phyloP scores from a whole-genome alignment of 2,113 vertebrate species.

The Danionella cerebrum region DNA sequence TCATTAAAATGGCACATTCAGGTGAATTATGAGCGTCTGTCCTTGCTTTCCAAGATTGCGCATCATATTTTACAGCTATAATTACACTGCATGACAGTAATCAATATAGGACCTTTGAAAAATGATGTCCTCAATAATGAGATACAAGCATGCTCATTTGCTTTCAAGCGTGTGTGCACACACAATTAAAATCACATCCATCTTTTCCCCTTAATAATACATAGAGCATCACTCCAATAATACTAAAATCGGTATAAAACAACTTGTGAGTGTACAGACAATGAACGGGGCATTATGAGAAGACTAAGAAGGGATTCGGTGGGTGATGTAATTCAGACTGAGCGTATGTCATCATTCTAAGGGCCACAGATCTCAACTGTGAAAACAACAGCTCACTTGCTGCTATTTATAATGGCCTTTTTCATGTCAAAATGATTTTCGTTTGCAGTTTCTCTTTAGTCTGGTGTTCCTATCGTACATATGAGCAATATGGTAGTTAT shows the following conservation, averaged over 20 bases:
- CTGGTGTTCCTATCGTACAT: too few relatives aligned
- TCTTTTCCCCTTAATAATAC: conserved; percentile 1
- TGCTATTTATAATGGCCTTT: too few relatives aligned
- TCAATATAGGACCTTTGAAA: conserved; percentile 54
- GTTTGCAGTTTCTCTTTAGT: too few relatives aligned
- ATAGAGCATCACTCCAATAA: neutral
- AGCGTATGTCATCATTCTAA: neutral
- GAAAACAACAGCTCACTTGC: too few relatives aligned
- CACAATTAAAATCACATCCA: conserved; percentile 16
- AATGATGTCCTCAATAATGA: conserved; percentile 38
- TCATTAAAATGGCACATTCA: conserved; percentile 34
- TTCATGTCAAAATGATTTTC: too few relatives aligned
- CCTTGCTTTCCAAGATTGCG: conserved; percentile 29
- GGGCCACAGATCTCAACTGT: neutral
- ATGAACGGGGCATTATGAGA: neutral
- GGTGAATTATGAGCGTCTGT: conserved; percentile 46
- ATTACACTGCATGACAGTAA: conserved; percentile 53
- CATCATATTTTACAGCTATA: conserved; percentile 48
- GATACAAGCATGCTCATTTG: conserved; percentile 6
- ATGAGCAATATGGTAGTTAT: too few relatives aligned
- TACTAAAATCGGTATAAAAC: too few relatives aligned
- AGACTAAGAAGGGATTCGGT: neutral
- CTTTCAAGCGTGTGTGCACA: neutral
- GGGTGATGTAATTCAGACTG: neutral
- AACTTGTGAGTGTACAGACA: too few relatives aligned